Percentiles rank a stretch among this genome's conserved stretches.
Conservation (phyloP, 2,888 invertebrate species). For the Napeogenes sylphis region DNA sequence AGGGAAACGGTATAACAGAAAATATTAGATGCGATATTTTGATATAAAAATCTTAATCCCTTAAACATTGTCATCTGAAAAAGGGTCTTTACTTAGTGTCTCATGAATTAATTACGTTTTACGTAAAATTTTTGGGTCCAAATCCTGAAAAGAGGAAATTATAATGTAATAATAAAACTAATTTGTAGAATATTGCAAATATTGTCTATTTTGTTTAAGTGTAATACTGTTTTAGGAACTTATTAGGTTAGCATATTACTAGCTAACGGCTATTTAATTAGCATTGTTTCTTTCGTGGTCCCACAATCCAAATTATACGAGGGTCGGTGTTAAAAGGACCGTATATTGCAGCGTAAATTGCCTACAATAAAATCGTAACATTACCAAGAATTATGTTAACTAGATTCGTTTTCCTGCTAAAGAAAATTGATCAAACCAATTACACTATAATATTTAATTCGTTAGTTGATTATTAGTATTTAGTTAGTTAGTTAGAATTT, state of each 20-base stretch:
- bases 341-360: slow-evolving; percentile 69
- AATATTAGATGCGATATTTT: too few relatives aligned
- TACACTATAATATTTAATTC: neutral
- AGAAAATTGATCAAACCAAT: neutral
- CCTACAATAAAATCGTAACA: slow-evolving; percentile 70
- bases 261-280: slow-evolving; percentile 43
- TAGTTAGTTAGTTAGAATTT: neutral
- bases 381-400: slow-evolving; percentile 36
- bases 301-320: slow-evolving; percentile 66
- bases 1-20: too few relatives aligned
- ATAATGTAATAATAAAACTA: too few relatives aligned
- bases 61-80: too few relatives aligned
- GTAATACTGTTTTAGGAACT: neutral
- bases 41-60: too few relatives aligned
- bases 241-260: slow-evolving; percentile 16
- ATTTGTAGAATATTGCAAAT: too few relatives aligned
- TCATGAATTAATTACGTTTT: too few relatives aligned
- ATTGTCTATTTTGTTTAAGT: neutral
- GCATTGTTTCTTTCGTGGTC: slow-evolving; percentile 62
- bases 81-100: too few relatives aligned
- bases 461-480: neutral
- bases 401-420: slow-evolving; percentile 36
- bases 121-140: too few relatives aligned
- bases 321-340: slow-evolving; percentile 65
- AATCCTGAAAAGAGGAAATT: too few relatives aligned